Conservation (phyloP, 2,797 vertebrate species). For the Phrynocephalus forsythii region DNA sequence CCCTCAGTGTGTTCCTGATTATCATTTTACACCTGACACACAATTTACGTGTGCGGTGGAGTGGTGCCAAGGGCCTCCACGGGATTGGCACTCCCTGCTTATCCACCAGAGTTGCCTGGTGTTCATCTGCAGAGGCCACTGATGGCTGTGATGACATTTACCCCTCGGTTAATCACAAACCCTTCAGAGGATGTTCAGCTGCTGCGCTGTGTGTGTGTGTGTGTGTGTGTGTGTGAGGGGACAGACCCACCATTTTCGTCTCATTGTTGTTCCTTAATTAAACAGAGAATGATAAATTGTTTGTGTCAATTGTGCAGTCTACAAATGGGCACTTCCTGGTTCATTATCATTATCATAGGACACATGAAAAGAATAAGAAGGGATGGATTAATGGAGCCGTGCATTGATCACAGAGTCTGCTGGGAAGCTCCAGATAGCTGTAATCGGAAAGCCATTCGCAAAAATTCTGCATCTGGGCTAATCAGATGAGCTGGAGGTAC, state of each 20-base stretch:
- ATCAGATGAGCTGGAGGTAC: slow-evolving; percentile 41
- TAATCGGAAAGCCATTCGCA: slow-evolving; percentile 36
- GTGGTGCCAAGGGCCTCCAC: slow-evolving; percentile 1
- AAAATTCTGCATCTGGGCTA: slow-evolving; percentile 5
- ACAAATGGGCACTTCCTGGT: slow-evolving; percentile 68
- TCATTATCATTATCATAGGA: slow-evolving; percentile 69
- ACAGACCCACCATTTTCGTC: slow-evolving; percentile 63
- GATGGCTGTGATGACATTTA: slow-evolving; percentile 34
- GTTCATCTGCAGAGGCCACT: slow-evolving; percentile 52
- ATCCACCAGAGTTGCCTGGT: neutral
- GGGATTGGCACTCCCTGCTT: slow-evolving; percentile 27
- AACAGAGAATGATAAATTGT: slow-evolving; percentile 75
- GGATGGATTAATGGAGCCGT: slow-evolving; percentile 62
- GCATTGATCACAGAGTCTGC: slow-evolving; percentile 40
- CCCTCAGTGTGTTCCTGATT: slow-evolving; percentile 1
- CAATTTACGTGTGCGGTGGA: slow-evolving; percentile 40
- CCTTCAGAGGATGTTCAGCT: slow-evolving; percentile 44
- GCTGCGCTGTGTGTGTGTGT: neutral
- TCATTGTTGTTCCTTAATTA: slow-evolving; percentile 73
- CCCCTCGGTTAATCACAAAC: slow-evolving; percentile 49
- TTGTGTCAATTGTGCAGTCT: slow-evolving; percentile 66
- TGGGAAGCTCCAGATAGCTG: slow-evolving; percentile 46
- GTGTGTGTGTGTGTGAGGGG: neutral
- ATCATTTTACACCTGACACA: slow-evolving; percentile 33
- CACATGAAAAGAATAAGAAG: slow-evolving; percentile 62